A percentile compares a stretch with the other conserved stretches of the same genome.
phyloP scores from a whole-genome alignment of 2,888 invertebrate genomes.

The Andrena minutula region DNA sequence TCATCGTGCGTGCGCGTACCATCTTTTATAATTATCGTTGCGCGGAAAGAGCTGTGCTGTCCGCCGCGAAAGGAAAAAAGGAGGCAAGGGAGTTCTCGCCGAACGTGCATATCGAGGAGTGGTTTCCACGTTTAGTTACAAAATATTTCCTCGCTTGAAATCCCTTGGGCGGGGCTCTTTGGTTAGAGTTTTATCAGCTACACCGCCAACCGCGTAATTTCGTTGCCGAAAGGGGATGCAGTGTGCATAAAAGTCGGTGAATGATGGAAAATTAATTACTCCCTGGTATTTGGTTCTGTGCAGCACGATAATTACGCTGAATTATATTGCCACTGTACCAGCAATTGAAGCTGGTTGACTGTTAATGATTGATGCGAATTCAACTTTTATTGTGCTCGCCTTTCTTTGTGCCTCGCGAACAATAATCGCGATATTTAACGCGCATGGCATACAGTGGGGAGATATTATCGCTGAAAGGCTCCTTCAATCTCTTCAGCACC shows the following conservation, averaged over 20 bases:
- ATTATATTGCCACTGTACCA: not conserved
- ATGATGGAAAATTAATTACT: conserved; percentile 29
- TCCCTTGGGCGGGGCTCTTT: not conserved
- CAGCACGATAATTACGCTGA: not conserved
- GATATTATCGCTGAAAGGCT: no score
- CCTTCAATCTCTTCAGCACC: no score
- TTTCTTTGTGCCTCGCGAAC: not conserved
- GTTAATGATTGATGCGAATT: conserved; percentile 22
- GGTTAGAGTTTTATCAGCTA: not conserved
- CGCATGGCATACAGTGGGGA: not conserved
- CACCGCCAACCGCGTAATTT: no score
- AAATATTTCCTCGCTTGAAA: not conserved
- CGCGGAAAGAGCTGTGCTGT: not conserved
- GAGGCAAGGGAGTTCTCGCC: not conserved
- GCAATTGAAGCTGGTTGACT: conserved; percentile 19
- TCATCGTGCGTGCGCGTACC: conserved; percentile 20
- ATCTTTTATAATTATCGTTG: conserved; percentile 38
- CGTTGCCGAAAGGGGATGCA: no score
- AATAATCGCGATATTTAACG: not conserved
- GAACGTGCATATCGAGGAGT: not conserved
- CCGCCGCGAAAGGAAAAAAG: not conserved
- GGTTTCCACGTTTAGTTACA: not conserved
- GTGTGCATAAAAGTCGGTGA: not conserved
- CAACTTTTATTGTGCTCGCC: not conserved
- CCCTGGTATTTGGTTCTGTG: conserved; percentile 5